Conservation (phyloP, 2,113 vertebrate species). For the Coptodon bakossiorum region DNA sequence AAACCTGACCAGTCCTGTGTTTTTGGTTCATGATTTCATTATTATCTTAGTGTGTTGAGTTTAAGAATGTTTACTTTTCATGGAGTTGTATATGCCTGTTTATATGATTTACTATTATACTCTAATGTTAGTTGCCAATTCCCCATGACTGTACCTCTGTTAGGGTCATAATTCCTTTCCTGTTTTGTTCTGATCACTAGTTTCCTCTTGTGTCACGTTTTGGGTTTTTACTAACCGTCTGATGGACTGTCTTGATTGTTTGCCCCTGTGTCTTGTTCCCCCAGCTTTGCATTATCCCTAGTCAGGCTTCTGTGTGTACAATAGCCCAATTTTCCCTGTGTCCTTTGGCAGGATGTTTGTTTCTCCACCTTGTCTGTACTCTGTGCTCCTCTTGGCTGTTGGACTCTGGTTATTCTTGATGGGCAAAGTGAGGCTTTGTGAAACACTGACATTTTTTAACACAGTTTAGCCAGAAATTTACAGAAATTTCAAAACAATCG, state of each 20-base stretch:
- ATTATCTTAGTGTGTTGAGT: not conserved
- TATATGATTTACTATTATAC: not conserved
- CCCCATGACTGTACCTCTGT: not conserved
- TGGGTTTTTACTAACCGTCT: not conserved
- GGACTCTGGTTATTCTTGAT: not conserved
- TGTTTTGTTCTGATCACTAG: not conserved
- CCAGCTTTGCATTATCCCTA: not conserved
- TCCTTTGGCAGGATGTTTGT: not conserved
- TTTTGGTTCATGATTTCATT: not conserved
- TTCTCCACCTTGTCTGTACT: not conserved
- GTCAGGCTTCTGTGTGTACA: not conserved
- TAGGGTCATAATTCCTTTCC: not conserved
- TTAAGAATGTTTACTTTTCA: not conserved
- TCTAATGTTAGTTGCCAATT: not conserved
- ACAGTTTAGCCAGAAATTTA: fast-evolving
- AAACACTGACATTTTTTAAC: not conserved
- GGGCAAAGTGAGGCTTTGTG: not conserved
- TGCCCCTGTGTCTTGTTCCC: not conserved
- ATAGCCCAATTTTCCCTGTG: not conserved
- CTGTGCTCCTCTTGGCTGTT: not conserved
- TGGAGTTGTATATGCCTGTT: not conserved
- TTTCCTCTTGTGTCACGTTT: not conserved
- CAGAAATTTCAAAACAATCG: not conserved
- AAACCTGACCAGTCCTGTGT: not conserved
- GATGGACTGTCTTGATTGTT: not conserved